Conservation (phyloP, 2,113 vertebrate genomes). For the Synodontis membranacea region DNA sequence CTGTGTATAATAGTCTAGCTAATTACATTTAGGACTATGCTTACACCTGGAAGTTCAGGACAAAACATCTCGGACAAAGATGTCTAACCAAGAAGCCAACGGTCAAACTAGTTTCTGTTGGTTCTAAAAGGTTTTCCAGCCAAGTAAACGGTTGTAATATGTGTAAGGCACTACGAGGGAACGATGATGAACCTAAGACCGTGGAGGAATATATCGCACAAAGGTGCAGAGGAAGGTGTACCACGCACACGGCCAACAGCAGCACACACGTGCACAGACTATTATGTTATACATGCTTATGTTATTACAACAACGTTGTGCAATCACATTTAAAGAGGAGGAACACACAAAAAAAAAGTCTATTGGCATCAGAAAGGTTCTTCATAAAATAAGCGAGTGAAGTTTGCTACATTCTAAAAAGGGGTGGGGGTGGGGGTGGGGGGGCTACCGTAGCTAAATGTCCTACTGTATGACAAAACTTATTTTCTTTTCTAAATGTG, state of each 20-base stretch:
- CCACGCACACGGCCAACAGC: constrained; percentile 79
- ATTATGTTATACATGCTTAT: constrained; percentile 89
- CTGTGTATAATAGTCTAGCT: constrained; percentile 52
- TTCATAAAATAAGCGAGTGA: constrained; percentile 78
- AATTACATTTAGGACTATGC: constrained; percentile 64
- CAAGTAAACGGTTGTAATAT: constrained; percentile 84
- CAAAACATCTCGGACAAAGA: constrained; percentile 61
- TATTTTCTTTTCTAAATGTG: constrained; percentile 62
- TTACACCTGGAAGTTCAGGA: constrained; percentile 71
- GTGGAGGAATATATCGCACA: constrained; percentile 66
- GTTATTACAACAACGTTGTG: constrained; percentile 87
- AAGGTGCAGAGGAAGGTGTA: constrained; percentile 76
- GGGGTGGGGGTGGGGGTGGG: neutral
- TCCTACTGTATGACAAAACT: constrained; percentile 70
- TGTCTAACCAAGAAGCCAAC: constrained; percentile 62
- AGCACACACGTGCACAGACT: constrained; percentile 71
- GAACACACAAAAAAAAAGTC: constrained; percentile 71
- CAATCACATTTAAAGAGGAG: constrained; percentile 84
- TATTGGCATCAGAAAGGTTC: constrained; percentile 83
- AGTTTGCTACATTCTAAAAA: constrained; percentile 88
- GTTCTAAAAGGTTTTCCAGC: constrained; percentile 78
- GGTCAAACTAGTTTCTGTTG: constrained; percentile 73
- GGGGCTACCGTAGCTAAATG: constrained; percentile 72
- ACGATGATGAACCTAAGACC: constrained; percentile 83
- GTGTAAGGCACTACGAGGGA: constrained; percentile 99